These are phyloP conservation scores for Perizoma flavofasciatum DNA, from an alignment of 2,888 invertebrate species.

Conservation along the genomic window DNA sequence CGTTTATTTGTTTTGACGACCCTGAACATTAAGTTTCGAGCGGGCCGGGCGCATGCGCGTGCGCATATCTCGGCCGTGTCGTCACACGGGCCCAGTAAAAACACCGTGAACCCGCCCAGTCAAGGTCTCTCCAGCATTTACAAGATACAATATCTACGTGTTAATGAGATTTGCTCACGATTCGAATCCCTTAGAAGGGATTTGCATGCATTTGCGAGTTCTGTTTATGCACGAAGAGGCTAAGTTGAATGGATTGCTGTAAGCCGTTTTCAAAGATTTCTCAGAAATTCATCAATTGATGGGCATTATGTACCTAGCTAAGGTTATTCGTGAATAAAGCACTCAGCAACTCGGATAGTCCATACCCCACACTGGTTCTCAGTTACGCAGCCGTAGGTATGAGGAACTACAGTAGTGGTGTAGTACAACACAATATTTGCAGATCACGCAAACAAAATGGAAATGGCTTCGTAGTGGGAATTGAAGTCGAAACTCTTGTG, in stretches of 20 bases:
- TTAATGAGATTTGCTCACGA: constrained; percentile 54
- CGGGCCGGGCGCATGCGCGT: constrained; percentile 55
- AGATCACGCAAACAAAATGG: too few relatives aligned
- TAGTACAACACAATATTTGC: too few relatives aligned
- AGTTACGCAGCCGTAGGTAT: too few relatives aligned
- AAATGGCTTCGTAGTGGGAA: too few relatives aligned
- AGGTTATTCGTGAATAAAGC: too few relatives aligned
- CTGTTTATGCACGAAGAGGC: constrained; percentile 1
- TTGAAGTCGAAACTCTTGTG: too few relatives aligned
- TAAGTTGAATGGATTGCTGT: neutral
- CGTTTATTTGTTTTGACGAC: constrained; percentile 15
- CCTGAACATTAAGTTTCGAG: constrained; percentile 33
- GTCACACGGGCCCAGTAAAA: constrained; percentile 74
- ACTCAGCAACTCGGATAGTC: too few relatives aligned
- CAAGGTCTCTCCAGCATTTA: constrained; percentile 71
- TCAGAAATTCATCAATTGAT: too few relatives aligned
- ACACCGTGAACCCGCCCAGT: constrained; percentile 69
- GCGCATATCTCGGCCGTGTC: constrained; percentile 77
- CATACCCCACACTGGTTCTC: too few relatives aligned
- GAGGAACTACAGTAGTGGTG: too few relatives aligned
- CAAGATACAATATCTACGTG: constrained; percentile 59
- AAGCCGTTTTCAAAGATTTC: neutral
- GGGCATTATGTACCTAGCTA: neutral
- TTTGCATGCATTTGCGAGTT: constrained; percentile 10
- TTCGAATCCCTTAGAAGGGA: constrained; percentile 42